Base-by-base conservation (phyloP, 2,888 invertebrate genomes). In the Sphaerophoria taeniata region DNA sequence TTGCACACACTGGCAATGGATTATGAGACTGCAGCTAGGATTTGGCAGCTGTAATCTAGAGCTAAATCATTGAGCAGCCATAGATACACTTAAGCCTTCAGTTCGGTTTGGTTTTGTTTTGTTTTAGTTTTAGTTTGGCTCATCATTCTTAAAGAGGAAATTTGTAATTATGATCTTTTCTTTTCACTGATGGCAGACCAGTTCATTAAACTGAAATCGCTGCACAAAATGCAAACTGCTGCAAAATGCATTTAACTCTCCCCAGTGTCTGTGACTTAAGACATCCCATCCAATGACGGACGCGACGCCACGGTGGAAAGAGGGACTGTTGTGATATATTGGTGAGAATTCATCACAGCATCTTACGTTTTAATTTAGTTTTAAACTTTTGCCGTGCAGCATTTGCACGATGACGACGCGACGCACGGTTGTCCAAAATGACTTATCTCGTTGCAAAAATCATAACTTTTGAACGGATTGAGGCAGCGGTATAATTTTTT, bases 331-430 rank as follows among this genome's bases (percentile, higher is more conserved):
- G 86, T 86, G 86, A 86, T 82, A 82, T 86, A 86, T 86, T 86
- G 86, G 86, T 72, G 53, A 71, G 63, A 82, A 86, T 86, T 71
- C 82, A 86, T 86, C 86, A 86, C 74, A 33, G 69, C 71, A 76
- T 86, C 82, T 86, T 86, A 81, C 86, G 86, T 86, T 86, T 86
- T 86, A 86, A 86, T 86, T 86, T 86, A 86, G 77, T 78, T 85
- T 85, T 85, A 85, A 85, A 81, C 76, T 81, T 24, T 81, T 81
- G 73, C 80, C 72, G 56, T 76, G 72, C 60, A 75, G 71, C 43
- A 24, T 24, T 24, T 24, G 24, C 24, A 24, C 24, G 24, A 24
- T 2, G 24, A 24, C 24, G 24, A 24, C 24, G 24, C n/a, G n/a
- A n/a, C n/a, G n/a, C n/a, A n/a, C n/a, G n/a, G n/a, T n/a, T n/a